phyloP scores from a whole-genome alignment of 1,140 invertebrate genomes.

The Ylistrum balloti region DNA sequence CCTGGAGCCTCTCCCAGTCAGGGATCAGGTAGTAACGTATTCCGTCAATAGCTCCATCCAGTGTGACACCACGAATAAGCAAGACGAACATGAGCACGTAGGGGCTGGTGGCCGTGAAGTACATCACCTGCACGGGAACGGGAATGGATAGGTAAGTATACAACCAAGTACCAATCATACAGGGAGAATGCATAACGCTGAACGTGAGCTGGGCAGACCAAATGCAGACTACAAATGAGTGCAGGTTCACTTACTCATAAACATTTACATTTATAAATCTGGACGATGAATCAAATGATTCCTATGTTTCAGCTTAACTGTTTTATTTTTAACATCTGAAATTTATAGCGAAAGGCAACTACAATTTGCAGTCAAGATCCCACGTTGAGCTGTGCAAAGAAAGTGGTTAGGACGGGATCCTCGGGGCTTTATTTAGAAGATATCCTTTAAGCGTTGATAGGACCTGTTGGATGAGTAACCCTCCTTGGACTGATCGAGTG shows the following conservation, averaged over 20 bases:
- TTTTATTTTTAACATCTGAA: background rate
- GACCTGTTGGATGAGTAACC: slow-evolving; percentile 32
- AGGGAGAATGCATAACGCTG: background rate
- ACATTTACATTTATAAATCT: background rate
- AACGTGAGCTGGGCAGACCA: background rate
- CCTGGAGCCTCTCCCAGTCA: slow-evolving; percentile 85
- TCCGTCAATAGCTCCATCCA: slow-evolving; percentile 83
- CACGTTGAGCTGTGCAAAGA: slow-evolving; percentile 29
- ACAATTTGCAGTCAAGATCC: slow-evolving; percentile 11
- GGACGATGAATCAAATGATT: background rate
- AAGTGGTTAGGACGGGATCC: slow-evolving; percentile 31
- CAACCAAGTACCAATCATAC: background rate
- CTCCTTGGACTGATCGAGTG: slow-evolving; percentile 36
- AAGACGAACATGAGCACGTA: slow-evolving; percentile 84
- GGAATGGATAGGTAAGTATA: background rate
- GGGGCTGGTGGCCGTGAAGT: slow-evolving; percentile 83
- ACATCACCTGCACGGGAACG: slow-evolving; percentile 78
- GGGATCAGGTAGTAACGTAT: slow-evolving; percentile 92
- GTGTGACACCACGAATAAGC: slow-evolving; percentile 82
- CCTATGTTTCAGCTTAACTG: background rate
- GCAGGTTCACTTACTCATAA: background rate
- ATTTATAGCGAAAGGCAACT: background rate
- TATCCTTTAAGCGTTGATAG: slow-evolving; percentile 17
- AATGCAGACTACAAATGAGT: background rate
- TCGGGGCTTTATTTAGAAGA: slow-evolving; percentile 27